These are phyloP conservation scores for Homarus americanus DNA, from an alignment of 1,140 invertebrate species.

Conservation along the genomic window DNA sequence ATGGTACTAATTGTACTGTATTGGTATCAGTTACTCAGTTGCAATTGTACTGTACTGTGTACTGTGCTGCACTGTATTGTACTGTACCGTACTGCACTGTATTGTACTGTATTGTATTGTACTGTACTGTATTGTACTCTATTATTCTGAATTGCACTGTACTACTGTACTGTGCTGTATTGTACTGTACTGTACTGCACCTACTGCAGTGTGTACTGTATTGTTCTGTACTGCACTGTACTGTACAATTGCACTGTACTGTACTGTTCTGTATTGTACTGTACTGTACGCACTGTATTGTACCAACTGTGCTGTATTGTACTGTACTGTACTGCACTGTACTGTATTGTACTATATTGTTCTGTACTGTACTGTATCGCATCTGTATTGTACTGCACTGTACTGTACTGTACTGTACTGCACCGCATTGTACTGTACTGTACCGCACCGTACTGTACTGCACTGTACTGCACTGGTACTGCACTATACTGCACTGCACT, in stretches of 20 bases:
- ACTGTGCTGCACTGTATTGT: slow-evolving; percentile 62
- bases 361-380: slow-evolving; percentile 54
- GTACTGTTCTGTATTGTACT: slow-evolving; percentile 75
- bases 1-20: no score
- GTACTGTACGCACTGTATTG: no score
- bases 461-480: no score
- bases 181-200: slow-evolving; percentile 68
- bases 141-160: slow-evolving; percentile 69
- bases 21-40: slow-evolving; percentile 44
- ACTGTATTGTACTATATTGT: slow-evolving; percentile 69
- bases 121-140: slow-evolving; percentile 69
- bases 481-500: no score
- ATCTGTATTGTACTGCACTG: slow-evolving; percentile 72
- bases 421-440: slow-evolving; percentile 61
- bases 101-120: slow-evolving; percentile 56
- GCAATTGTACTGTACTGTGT: no score
- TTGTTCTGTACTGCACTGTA: slow-evolving; percentile 73
- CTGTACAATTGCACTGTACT: slow-evolving; percentile 75
- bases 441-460: slow-evolving; percentile 67
- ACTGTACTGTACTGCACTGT: slow-evolving; percentile 52
- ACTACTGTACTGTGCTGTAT: slow-evolving; percentile 68
- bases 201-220: slow-evolving; percentile 71
- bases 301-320: slow-evolving; percentile 68
- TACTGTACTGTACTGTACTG: slow-evolving; percentile 74
- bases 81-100: slow-evolving; percentile 66